Conservation (phyloP, 2,888 invertebrate species). For the Aradus depressus region DNA sequence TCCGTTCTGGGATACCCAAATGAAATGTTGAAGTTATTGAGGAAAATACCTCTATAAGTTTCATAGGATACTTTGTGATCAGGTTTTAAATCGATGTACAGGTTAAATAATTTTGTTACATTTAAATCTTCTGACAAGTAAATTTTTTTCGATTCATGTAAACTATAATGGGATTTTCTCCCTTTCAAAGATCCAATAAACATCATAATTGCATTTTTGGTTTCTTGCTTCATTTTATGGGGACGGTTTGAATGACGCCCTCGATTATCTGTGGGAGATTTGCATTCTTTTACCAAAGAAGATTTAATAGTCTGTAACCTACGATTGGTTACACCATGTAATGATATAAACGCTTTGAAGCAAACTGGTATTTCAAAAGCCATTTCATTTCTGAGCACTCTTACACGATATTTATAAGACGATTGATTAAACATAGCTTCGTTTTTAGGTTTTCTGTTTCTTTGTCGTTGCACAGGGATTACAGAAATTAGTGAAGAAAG, state of each 20-base stretch:
- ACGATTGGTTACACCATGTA: slow-evolving; percentile 18
- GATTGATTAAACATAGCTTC: neutral
- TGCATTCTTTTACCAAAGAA: slow-evolving; percentile 9
- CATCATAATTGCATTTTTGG: slow-evolving; percentile 10
- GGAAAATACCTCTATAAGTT: slow-evolving; percentile 21
- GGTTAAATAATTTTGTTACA: slow-evolving; percentile 19
- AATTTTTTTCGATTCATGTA: slow-evolving; percentile 14
- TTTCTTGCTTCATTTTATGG: slow-evolving; percentile 17
- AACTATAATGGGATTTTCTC: slow-evolving; percentile 18
- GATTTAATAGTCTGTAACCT: slow-evolving; percentile 13
- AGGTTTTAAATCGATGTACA: slow-evolving; percentile 17
- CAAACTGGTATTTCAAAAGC: slow-evolving; percentile 13
- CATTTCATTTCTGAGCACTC: neutral
- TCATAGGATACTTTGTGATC: slow-evolving; percentile 13
- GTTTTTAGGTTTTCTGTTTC: neutral
- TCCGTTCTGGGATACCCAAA: slow-evolving; percentile 25
- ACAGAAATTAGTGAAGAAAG: too few relatives aligned
- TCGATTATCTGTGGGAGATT: slow-evolving; percentile 11
- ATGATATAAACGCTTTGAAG: slow-evolving; percentile 17
- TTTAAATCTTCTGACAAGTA: slow-evolving; percentile 23
- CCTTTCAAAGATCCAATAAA: slow-evolving; percentile 16
- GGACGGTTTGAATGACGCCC: slow-evolving; percentile 19
- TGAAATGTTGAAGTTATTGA: slow-evolving; percentile 22
- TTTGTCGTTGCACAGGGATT: neutral
- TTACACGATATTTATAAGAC: slow-evolving; percentile 5